phyloP scores from a whole-genome alignment of 2,113 vertebrate species.

The Naja naja region DNA sequence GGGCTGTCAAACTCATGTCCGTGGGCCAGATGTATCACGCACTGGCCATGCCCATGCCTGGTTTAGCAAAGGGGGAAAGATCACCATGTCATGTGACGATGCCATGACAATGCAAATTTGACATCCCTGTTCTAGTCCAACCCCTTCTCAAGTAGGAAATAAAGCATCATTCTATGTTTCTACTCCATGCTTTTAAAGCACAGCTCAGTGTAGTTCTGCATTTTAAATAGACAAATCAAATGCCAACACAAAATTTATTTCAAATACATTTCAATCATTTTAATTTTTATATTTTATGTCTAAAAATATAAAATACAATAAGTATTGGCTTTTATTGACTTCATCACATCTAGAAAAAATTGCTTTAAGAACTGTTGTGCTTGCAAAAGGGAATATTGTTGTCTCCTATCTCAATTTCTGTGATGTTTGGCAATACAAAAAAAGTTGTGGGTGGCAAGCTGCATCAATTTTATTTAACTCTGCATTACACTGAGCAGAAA shows the following conservation, averaged over 20 bases:
- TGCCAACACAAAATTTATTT: constrained; percentile 72
- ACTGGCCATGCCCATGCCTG: no score
- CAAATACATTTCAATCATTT: constrained; percentile 77
- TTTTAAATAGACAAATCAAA: constrained; percentile 74
- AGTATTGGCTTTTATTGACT: constrained; percentile 70
- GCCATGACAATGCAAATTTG: no score
- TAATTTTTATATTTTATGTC: constrained; percentile 76
- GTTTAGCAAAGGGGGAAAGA: no score
- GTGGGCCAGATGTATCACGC: no score
- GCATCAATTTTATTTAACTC: constrained; percentile 18
- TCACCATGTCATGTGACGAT: no score
- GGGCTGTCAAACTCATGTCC: no score
- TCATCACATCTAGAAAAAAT: constrained; percentile 76
- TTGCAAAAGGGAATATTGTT: constrained; percentile 69
- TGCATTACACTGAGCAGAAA: constrained; percentile 45
- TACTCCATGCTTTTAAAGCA: constrained; percentile 69
- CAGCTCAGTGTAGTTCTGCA: constrained; percentile 58
- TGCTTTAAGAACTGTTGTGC: constrained; percentile 72
- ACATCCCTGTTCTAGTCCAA: background rate
- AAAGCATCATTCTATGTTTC: constrained; percentile 21
- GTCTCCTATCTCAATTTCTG: constrained; percentile 23
- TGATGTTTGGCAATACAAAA: constrained; percentile 56
- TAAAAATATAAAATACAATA: constrained; percentile 62
- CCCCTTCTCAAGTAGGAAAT: background rate
- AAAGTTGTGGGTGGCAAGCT: background rate